These are phyloP conservation scores for Sturmia bella DNA, from an alignment of 2,888 invertebrate species.

Conservation along the genomic window DNA sequence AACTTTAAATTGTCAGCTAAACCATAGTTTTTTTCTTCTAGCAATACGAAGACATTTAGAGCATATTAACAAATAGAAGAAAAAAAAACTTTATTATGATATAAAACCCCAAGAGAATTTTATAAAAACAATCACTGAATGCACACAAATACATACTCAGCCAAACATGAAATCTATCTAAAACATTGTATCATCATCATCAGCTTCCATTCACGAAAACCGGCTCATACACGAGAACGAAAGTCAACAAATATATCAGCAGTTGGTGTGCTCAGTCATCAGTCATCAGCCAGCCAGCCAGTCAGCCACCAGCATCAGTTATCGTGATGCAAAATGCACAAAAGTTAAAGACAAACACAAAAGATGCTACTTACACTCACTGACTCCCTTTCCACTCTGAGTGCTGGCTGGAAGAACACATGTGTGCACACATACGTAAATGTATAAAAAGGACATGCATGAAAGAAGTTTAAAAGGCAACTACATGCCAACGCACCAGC, in stretches of 20 bases:
- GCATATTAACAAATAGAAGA: background rate
- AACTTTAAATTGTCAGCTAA: background rate
- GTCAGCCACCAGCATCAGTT: background rate
- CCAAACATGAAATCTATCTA: constrained; percentile 31
- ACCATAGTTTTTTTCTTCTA: background rate
- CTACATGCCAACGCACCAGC: constrained; percentile 6
- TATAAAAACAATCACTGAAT: constrained; percentile 58
- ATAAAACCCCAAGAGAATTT: constrained; percentile 52
- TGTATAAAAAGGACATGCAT: constrained; percentile 47
- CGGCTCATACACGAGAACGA: background rate
- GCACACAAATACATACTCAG: constrained; percentile 7
- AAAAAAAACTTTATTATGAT: background rate
- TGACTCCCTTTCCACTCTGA: constrained; percentile 13
- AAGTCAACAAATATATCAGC: constrained; percentile 54
- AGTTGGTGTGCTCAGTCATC: constrained; percentile 19
- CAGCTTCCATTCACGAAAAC: constrained; percentile 9
- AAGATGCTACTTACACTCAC: constrained; percentile 18
- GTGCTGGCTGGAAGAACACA: background rate
- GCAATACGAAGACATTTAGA: background rate
- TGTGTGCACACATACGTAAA: background rate
- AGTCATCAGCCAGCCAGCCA: background rate
- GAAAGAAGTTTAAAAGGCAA: constrained; percentile 57
- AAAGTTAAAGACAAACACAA: constrained; percentile 36
- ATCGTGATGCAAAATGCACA: constrained; percentile 29
- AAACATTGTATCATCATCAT: constrained; percentile 45